Evolutionary conservation across 2,888 invertebrate genomes (phyloP).

Genomic region (Argyra leucocephala): DNA sequence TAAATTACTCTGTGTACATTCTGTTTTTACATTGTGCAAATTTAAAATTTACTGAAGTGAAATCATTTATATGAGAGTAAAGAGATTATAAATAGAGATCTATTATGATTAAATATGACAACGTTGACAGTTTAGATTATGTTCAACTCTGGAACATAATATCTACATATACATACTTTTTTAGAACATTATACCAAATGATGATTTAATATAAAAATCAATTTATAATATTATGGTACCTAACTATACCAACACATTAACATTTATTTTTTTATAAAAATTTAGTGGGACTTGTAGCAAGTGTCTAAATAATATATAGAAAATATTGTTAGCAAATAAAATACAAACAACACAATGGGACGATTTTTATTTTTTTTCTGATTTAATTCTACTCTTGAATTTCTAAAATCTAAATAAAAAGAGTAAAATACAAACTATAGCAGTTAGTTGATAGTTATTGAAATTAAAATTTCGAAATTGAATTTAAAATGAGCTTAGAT

Average conservation of each 20-base stretch:
- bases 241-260: neutral
- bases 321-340: neutral
- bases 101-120: slow-evolving; percentile 4
- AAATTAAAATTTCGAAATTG: neutral
- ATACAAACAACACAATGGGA: neutral
- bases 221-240: too few relatives aligned
- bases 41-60: too few relatives aligned
- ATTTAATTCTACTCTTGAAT: neutral
- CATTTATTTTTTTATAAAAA: neutral
- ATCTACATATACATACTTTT: too few relatives aligned
- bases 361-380: too few relatives aligned
- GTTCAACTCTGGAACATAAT: neutral
- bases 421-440: too few relatives aligned
- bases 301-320: neutral
- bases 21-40: too few relatives aligned
- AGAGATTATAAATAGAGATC: neutral
- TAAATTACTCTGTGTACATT: too few relatives aligned
- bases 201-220: too few relatives aligned
- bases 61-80: too few relatives aligned
- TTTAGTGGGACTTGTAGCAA: neutral
- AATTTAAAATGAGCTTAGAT: neutral
- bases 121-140: neutral
- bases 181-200: too few relatives aligned
- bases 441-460: neutral
- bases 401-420: neutral